Percentiles rank a stretch among this genome's conserved stretches.
These are phyloP conservation scores for Cyrtodaria siliqua DNA, from an alignment of 2,888 invertebrate genomes.

Conservation along the genomic window DNA sequence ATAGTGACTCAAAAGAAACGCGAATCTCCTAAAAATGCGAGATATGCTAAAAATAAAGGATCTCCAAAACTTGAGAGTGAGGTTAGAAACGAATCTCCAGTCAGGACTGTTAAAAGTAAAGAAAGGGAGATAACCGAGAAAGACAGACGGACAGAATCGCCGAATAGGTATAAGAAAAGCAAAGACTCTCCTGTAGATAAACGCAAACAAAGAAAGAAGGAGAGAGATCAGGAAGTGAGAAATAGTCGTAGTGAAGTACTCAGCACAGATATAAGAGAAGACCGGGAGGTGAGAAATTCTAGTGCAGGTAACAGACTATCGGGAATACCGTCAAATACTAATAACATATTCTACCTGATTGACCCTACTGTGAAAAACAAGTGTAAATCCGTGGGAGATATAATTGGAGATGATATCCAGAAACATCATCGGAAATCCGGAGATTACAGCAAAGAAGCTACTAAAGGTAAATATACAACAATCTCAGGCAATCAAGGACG, in stretches of 20 bases:
- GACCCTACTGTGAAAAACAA: slow-evolving; percentile 75
- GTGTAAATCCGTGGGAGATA: slow-evolving; percentile 58
- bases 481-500: no score
- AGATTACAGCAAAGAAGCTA: slow-evolving; percentile 19
- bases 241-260: slow-evolving; percentile 16
- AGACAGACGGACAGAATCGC: slow-evolving; percentile 40
- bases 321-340: slow-evolving; percentile 42
- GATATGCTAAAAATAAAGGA: slow-evolving; percentile 34
- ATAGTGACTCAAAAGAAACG: slow-evolving; percentile 37
- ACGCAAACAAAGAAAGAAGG: slow-evolving; percentile 41
- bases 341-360: slow-evolving; percentile 75
- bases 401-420: slow-evolving; percentile 18
- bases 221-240: slow-evolving; percentile 5
- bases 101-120: slow-evolving; percentile 28
- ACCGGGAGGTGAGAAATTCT: slow-evolving; percentile 38
- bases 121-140: slow-evolving; percentile 33
- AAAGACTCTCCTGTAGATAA: slow-evolving; percentile 34
- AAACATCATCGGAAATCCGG: slow-evolving; percentile 25
- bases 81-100: slow-evolving; percentile 31
- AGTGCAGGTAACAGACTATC: slow-evolving; percentile 46
- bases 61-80: slow-evolving; percentile 49
- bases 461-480: slow-evolving; percentile 2
- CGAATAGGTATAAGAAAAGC: slow-evolving; percentile 49
- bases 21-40: slow-evolving; percentile 37
- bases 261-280: slow-evolving; percentile 33